Percentiles rank a stretch among this genome's conserved stretches.
These are phyloP conservation scores for Cirrhinus mrigala DNA, from an alignment of 2,797 vertebrate genomes.

Conservation along the genomic window DNA sequence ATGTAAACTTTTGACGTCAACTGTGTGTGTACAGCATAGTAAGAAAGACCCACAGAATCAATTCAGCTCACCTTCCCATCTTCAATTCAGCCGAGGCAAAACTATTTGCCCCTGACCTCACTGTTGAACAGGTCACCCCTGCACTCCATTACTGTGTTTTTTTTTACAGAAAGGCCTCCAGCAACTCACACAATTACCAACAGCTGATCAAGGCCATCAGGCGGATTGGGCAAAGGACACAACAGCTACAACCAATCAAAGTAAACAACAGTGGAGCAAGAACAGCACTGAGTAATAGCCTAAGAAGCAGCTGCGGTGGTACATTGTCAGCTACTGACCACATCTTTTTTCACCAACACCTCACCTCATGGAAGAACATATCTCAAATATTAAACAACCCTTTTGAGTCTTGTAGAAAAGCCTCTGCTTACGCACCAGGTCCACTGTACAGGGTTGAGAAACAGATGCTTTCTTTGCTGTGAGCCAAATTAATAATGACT, in stretches of 20 bases:
- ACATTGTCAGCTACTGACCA: not conserved
- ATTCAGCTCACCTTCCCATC: constrained; percentile 15
- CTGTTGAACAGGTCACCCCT: constrained; percentile 27
- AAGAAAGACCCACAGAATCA: not conserved
- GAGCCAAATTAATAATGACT: constrained; percentile 27
- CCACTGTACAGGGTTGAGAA: not conserved
- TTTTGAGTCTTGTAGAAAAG: constrained; percentile 8
- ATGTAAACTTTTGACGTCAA: too few species aligned
- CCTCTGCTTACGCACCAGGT: not conserved
- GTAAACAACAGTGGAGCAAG: not conserved
- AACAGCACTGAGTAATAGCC: constrained; percentile 12
- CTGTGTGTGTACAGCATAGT: not conserved
- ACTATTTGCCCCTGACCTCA: not conserved
- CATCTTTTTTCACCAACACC: not conserved
- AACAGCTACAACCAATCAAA: constrained; percentile 19
- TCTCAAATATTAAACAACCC: not conserved
- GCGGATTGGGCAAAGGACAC: not conserved
- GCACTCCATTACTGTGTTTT: constrained; percentile 1
- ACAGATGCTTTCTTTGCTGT: constrained; percentile 14
- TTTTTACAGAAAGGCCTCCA: constrained; percentile 15
- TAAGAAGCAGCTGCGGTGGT: not conserved
- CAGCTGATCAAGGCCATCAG: constrained; percentile 28
- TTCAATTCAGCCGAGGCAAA: constrained; percentile 30
- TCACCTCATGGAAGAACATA: not conserved
- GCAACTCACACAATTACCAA: constrained; percentile 32